Base-by-base conservation (phyloP, 1,140 invertebrate genomes). In the Neelides sp. region DNA sequence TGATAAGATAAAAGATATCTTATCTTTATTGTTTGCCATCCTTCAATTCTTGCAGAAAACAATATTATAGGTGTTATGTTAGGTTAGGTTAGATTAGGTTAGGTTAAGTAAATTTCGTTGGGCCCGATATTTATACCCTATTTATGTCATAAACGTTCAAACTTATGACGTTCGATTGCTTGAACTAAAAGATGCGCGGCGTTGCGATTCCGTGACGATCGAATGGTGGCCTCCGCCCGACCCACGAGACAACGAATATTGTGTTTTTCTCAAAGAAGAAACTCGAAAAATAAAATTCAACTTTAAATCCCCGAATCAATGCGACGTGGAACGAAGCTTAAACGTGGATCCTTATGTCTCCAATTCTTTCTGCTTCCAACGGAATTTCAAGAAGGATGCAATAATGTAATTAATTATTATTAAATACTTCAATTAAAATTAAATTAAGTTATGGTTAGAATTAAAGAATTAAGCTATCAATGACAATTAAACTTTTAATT, bases 191-290 rank as follows among this genome's bases (percentile, higher is more conserved):
- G n/a, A n/a, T n/a, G n/a, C n/a, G n/a, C n/a, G n/a, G n/a, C n/a
- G n/a, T 8, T 73, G 71, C 48, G 54, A 70, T 32, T 64, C 67
- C 3, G 66, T 71, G 2, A 71, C 66, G 1, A 54, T 73, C 1
- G 65, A 66, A 32, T 73, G 71, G 71, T 48, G 67, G 26, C 64
- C 67, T 0, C 63, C 67, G 0, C 63, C 64, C 0, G 66, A 64
- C 36, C 53, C 62, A 2, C 55, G 52, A 23, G 58, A 61, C 40
- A 62, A 40, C 43, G 64, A 61, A 39, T 69, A 71, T 52, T 70
- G 69, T 43, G 47, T 69, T 26, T 55, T 63, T 19, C 62, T 65
- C 0, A 63, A 65, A 41, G 64, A 67, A 51, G 54, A 57, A 40
- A 45, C 37, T 12, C 42, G 57, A 12, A 37, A 47, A 23, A 23